Conservation (phyloP, 1,140 invertebrate species). For the Drosophila bifasciata region DNA sequence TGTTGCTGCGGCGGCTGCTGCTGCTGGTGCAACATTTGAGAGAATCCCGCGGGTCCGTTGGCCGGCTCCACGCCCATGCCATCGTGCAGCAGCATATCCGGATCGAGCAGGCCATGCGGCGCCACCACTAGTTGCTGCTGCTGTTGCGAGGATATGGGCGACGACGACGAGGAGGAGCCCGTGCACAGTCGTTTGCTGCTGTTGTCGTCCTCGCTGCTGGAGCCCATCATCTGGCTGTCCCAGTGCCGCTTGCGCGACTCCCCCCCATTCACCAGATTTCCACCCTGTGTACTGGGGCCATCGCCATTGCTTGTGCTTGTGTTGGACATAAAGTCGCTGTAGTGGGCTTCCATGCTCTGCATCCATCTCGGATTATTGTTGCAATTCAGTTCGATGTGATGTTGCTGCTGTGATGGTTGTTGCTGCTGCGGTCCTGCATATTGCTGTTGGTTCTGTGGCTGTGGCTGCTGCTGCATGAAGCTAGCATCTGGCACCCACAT, state of each 20-base stretch:
- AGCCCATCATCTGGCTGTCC: constrained; percentile 76
- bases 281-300: constrained; percentile 18
- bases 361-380: constrained; percentile 80
- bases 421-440: constrained; percentile 29
- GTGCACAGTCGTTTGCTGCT: constrained; percentile 75
- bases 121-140: constrained; percentile 51
- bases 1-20: constrained; percentile 57
- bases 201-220: constrained; percentile 69
- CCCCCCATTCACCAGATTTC: constrained; percentile 53
- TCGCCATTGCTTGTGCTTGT: constrained; percentile 43
- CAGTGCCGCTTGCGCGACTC: constrained; percentile 71
- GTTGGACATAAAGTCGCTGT: constrained; percentile 66
- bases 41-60: constrained; percentile 54
- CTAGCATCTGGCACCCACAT: constrained; percentile 66
- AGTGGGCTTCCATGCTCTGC: constrained; percentile 81
- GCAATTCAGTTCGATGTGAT: constrained; percentile 76
- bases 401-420: constrained; percentile 32
- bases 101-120: constrained; percentile 69
- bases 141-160: constrained; percentile 71
- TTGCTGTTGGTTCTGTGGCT: constrained; percentile 31
- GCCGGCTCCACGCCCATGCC: constrained; percentile 43
- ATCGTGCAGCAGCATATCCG: constrained; percentile 71
- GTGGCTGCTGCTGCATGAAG: constrained; percentile 52
- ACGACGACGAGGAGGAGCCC: constrained; percentile 66
- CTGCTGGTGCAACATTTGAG: constrained; percentile 68